These are phyloP conservation scores for Drosophila demipolita DNA, from an alignment of 2,888 invertebrate species.

Conservation along the genomic window DNA sequence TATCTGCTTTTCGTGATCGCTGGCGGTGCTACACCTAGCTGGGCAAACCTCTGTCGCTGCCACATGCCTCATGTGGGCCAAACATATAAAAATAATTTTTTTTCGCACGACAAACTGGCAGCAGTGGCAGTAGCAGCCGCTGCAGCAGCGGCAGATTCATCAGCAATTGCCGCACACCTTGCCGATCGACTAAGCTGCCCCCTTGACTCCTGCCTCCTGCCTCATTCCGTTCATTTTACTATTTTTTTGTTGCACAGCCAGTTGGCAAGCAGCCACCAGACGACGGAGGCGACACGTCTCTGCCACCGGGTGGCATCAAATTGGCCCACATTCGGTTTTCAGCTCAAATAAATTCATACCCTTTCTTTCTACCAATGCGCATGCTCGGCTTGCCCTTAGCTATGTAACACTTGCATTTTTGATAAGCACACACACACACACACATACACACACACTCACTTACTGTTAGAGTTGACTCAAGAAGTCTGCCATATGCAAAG, in stretches of 20 bases:
- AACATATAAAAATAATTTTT: constrained; percentile 55
- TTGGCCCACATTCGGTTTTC: constrained; percentile 56
- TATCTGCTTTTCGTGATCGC: constrained; percentile 44
- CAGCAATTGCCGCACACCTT: constrained; percentile 49
- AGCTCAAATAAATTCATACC: constrained; percentile 4
- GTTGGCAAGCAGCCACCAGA: constrained; percentile 68
- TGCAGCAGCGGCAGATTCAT: constrained; percentile 18
- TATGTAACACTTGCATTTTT: neutral
- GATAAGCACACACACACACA: neutral
- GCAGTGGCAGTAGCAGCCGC: constrained; percentile 20
- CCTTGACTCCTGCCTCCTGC: constrained; percentile 8
- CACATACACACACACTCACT: neutral
- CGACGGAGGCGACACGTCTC: constrained; percentile 12
- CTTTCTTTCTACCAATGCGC: neutral
- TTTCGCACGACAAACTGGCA: constrained; percentile 61
- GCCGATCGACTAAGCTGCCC: constrained; percentile 5
- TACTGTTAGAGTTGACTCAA: neutral
- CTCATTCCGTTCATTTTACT: constrained; percentile 41
- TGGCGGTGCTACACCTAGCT: constrained; percentile 32
- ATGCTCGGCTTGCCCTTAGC: constrained; percentile 1
- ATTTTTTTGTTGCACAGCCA: constrained; percentile 39
- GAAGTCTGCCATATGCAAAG: neutral
- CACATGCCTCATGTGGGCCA: constrained; percentile 58
- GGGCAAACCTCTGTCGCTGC: neutral
- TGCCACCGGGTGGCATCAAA: constrained; percentile 64